Percentiles rank a stretch among this genome's conserved stretches.
phyloP scores from a whole-genome alignment of 1,140 invertebrate genomes.

The Charaxes varanes region DNA sequence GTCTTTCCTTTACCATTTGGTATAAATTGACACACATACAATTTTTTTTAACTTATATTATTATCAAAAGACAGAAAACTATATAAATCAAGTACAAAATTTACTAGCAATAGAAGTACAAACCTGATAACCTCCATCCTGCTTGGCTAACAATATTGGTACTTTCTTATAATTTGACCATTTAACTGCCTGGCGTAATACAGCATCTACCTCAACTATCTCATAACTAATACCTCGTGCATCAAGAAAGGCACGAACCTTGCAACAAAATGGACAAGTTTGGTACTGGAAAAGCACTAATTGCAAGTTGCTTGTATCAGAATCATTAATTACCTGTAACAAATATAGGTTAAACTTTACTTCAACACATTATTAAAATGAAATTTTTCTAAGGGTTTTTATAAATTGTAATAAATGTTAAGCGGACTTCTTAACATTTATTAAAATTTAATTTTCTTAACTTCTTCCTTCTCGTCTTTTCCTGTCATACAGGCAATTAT shows the following conservation, averaged over 20 bases:
- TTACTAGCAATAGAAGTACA: conserved; percentile 3
- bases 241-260: conserved; percentile 95
- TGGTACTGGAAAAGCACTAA: conserved; percentile 96
- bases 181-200: conserved; percentile 91
- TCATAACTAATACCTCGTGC: conserved; percentile 96
- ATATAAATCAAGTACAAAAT: conserved; percentile 6
- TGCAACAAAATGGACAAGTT: conserved; percentile 99
- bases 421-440: too few species aligned
- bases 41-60: too few species aligned
- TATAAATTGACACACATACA: too few species aligned
- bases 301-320: conserved; percentile 85
- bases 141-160: conserved; percentile 90
- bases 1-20: too few species aligned
- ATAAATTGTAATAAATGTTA: too few species aligned
- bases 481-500: too few species aligned
- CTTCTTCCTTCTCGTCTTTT: too few species aligned
- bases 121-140: conserved; percentile 82
- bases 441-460: too few species aligned
- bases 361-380: too few species aligned
- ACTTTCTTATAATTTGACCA: conserved; percentile 98
- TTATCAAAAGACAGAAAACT: too few species aligned
- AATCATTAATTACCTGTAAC: conserved; percentile 76
- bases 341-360: conserved; percentile 9
- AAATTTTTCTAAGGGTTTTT: too few species aligned
- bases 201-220: conserved; percentile 97